phyloP scores from a whole-genome alignment of 2,888 invertebrate species.

The Archaeoteleia sp. region DNA sequence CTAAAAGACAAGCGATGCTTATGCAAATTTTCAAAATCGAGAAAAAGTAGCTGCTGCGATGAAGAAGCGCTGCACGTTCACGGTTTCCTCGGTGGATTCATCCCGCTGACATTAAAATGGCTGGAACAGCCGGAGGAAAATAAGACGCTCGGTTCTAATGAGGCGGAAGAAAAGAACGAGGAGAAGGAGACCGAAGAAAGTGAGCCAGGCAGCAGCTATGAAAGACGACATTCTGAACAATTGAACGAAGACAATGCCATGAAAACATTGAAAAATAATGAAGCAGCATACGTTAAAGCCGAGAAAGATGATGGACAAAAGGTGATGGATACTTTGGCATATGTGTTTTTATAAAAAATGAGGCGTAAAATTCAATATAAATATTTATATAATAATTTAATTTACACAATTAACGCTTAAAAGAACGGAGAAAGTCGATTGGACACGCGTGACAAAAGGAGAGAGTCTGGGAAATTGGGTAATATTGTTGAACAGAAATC shows the following conservation, averaged over 20 bases:
- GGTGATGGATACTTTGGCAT: no score
- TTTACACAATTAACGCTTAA: no score
- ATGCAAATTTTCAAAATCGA: slow-evolving; percentile 47
- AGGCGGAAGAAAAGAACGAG: background rate
- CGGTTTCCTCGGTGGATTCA: slow-evolving; percentile 56
- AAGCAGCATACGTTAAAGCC: no score
- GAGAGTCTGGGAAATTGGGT: no score
- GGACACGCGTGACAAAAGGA: no score
- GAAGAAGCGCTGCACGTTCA: slow-evolving; percentile 58
- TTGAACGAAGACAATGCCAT: background rate
- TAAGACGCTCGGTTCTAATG: slow-evolving; percentile 5
- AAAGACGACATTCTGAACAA: slow-evolving; percentile 3
- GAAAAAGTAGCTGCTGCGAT: slow-evolving; percentile 53
- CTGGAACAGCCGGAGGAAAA: slow-evolving; percentile 15
- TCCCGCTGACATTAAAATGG: slow-evolving; percentile 52
- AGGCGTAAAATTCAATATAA: no score
- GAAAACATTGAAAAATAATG: no score
- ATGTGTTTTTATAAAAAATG: no score
- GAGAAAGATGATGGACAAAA: no score
- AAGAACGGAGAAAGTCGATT: no score
- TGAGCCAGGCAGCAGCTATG: background rate
- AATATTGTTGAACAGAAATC: no score
- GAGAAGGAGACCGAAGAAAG: background rate
- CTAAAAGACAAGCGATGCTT: slow-evolving; percentile 54
- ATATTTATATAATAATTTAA: no score